These are phyloP conservation scores for Psettodes erumei DNA, from an alignment of 2,113 vertebrate species.

Conservation along the genomic window DNA sequence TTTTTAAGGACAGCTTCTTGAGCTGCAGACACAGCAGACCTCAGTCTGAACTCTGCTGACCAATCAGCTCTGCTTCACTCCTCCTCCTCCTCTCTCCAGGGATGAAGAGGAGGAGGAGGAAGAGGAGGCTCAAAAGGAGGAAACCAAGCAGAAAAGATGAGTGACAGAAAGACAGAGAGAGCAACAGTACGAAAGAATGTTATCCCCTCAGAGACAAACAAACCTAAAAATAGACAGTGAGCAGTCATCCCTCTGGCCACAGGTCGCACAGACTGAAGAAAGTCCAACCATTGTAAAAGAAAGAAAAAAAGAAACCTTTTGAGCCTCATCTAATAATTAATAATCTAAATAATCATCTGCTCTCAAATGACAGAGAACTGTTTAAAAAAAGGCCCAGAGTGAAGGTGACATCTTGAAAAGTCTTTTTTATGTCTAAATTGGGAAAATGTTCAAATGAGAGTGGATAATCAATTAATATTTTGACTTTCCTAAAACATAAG, in stretches of 20 bases:
- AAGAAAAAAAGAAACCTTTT: neutral
- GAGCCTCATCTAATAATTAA: too few relatives aligned
- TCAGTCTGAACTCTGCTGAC: conserved; percentile 39
- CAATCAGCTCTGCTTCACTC: neutral
- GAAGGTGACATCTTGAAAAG: too few relatives aligned
- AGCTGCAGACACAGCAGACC: neutral
- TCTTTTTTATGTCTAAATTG: too few relatives aligned
- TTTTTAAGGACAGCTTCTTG: too few relatives aligned
- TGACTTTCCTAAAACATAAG: too few relatives aligned
- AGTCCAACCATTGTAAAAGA: too few relatives aligned
- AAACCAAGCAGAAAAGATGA: conserved; percentile 48
- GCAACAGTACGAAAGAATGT: conserved; percentile 9
- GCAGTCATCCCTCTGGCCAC: neutral
- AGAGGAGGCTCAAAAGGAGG: conserved; percentile 19
- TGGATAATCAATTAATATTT: too few relatives aligned
- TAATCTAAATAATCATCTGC: too few relatives aligned
- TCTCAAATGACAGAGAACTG: too few relatives aligned
- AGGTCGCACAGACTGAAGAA: neutral
- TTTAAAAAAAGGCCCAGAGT: too few relatives aligned
- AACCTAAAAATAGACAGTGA: conserved; percentile 48
- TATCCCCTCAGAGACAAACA: conserved; percentile 13
- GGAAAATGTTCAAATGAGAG: too few relatives aligned
- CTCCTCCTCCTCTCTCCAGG: conserved; percentile 16
- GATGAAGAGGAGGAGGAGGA: conserved; percentile 20
- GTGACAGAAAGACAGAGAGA: conserved; percentile 44